Evolutionary conservation across 1,140 invertebrate species (phyloP), one percentile per base, ranked within the genome.

Genomic region (Caerostris darwini): DNA sequence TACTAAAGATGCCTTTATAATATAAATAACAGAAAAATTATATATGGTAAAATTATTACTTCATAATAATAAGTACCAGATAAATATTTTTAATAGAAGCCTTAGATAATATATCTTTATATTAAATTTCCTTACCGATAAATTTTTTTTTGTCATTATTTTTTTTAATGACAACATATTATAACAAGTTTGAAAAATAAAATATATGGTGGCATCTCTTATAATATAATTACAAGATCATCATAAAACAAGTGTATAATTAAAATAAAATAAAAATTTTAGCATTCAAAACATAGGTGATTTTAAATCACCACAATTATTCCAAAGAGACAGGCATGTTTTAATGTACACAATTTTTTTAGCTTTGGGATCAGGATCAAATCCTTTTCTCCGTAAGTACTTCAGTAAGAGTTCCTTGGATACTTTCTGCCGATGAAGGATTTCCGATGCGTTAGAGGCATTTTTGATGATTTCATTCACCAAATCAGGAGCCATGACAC

Each of bases 291-390:
- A 91, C n/a, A 91, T 56, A 17, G 90, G 92, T 77, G 85, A 54
- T 94, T 94, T 94, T 12, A 94, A 17, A 56, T 94, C 92, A 19
- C 83, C 83, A 61, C 92, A 94, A 57, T 71, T 69, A 87, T 93
- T 93, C 92, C 92, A 94, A 8, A 94, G 53, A 1, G 92, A 88
- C 56, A 94, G 54, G 53, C 92, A 94, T 56, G 92, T 94, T 89
- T 89, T 94, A 61, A 94, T 94, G 19, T 94, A 94, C 7, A 94
- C 59, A 64, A 94, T 94, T 64, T 94, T 94, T 94, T 94, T 94
- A 7, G 83, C 85, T 82, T 94, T 94, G 2, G 92, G 92, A 82
- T 94, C 92, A 54, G 92, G 92, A 94, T 94, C 86, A 64, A 94
- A 94, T 17, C 92, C 92, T 64, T 94, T 94, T 19, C 92, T 89